phyloP scores from a whole-genome alignment of 2,113 vertebrate species.

The Craseonycteris thonglongyai region DNA sequence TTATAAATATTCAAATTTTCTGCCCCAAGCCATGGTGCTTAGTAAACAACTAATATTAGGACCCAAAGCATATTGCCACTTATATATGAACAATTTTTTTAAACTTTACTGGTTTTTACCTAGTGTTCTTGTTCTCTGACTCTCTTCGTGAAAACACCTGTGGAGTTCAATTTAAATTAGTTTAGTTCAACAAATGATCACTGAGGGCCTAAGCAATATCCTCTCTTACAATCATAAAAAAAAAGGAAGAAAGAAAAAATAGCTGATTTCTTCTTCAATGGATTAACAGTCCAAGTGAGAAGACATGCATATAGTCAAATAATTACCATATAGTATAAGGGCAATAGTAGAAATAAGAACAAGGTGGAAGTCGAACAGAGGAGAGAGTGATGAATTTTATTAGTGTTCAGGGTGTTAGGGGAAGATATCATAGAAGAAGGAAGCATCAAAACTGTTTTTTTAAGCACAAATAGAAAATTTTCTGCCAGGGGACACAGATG shows the following conservation, averaged over 20 bases:
- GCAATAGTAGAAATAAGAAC: neutral
- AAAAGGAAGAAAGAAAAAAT: neutral
- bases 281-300: neutral
- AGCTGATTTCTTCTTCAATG: neutral
- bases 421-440: neutral
- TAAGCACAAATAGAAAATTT: neutral
- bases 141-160: neutral
- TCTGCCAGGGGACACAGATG: neutral
- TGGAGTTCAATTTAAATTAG: neutral
- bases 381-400: neutral
- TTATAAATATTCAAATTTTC: neutral
- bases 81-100: neutral
- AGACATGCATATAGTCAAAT: neutral
- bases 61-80: neutral
- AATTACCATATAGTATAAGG: neutral
- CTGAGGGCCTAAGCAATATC: neutral
- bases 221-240: neutral
- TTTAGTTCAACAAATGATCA: neutral
- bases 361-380: neutral
- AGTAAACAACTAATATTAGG: neutral
- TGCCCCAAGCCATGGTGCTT: neutral
- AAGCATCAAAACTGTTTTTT: neutral
- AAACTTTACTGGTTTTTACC: neutral
- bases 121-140: neutral
- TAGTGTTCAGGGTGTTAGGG: neutral